Base-by-base conservation (phyloP, 2,888 invertebrate species). In the Diarsia dahlii region DNA sequence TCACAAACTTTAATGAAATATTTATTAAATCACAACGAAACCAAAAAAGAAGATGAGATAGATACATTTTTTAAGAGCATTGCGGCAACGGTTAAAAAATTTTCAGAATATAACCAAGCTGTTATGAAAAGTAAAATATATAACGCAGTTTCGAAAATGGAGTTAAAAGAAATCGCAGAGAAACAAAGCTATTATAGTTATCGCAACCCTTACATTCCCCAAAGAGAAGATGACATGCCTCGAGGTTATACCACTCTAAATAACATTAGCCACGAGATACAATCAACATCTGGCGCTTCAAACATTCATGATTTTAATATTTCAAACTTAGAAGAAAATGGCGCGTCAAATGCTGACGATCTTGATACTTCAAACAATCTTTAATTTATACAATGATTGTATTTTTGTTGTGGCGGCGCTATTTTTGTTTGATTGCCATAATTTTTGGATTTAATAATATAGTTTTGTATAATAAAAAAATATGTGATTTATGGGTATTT, bases 91-190 rank as follows among this genome's bases (percentile, higher is more conserved):
- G 84, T 84, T 60, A 84, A 79, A 83, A 83, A 81, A 20, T 75
- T 81, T 83, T 78, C 81, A 23, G 83, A 84, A 84, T 84, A 83
- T 74, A 84, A 83, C 81, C 78, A 84, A 83, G 86, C 83, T 9
- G 74, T 81, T 68, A 81, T 84, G 23, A 86, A 86, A 70, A 69
- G 64, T 78, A 80, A 85, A 85, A 84, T 86, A 76, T 85, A 76
- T 81, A 83, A 80, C 74, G 77, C 76, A 75, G 84, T 87, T 81
- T 87, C 87, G 34, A 74, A 85, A 80, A 76, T 81, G 67, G 83
- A 85, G 72, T 73, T 83, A 76, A 71, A 78, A 78, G 78, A 83
- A 80, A 80, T 83, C 74, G 72, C 75, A 76, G 77, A 82, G 52
- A 72, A 76, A 72, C 76, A 76, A 72, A 76, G 65, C 74, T 74